Conservation (phyloP, 2,888 invertebrate species). For the Pseudeuparius sepicola region DNA sequence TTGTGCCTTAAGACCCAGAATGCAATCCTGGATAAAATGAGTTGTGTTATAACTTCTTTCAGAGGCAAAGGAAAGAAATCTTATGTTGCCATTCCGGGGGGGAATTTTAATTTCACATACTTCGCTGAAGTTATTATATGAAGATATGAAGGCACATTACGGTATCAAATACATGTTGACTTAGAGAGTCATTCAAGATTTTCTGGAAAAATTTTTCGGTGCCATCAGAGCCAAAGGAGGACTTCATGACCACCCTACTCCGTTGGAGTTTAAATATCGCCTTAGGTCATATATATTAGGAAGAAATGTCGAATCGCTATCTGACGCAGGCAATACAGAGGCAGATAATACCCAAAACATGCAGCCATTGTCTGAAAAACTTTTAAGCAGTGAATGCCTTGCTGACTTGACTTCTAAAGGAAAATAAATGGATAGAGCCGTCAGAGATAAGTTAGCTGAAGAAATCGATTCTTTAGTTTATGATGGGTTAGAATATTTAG, state of each 20-base stretch:
- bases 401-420: no score
- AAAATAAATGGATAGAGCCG: background rate
- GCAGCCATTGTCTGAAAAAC: no score
- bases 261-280: constrained; percentile 24
- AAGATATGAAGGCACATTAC: constrained; percentile 13
- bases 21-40: no score
- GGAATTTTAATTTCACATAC: constrained; percentile 11
- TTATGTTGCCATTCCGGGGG: constrained; percentile 12
- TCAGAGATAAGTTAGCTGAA: background rate
- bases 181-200: constrained; percentile 25
- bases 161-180: constrained; percentile 21
- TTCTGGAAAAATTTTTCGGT: constrained; percentile 23
- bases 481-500: constrained; percentile 18
- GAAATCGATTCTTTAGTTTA: constrained; percentile 13
- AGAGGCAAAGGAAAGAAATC: no score
- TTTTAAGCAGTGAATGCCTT: no score
- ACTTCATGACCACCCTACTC: constrained; percentile 22
- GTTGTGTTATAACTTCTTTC: no score
- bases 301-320: constrained; percentile 18
- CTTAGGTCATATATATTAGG: constrained; percentile 23
- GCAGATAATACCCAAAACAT: constrained; percentile 15
- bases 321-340: constrained; percentile 15
- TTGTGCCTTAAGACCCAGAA: constrained; percentile 10
- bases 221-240: constrained; percentile 19
- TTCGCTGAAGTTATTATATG: constrained; percentile 7